phyloP scores from a whole-genome alignment of 2,113 vertebrate genomes.

The Scophthalmus maximus region DNA sequence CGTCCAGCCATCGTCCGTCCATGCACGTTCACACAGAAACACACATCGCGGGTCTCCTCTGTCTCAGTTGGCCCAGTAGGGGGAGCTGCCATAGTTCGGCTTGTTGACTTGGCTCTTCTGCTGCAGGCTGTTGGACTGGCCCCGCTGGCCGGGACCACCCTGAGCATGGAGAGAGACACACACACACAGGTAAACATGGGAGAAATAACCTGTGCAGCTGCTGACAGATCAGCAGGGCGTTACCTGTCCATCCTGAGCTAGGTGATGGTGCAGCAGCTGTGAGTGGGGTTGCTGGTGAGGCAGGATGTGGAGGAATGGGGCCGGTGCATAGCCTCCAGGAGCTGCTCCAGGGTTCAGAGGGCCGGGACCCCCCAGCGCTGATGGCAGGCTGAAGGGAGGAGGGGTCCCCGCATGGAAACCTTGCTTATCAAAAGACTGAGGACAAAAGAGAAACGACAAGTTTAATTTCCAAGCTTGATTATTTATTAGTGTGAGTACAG shows the following conservation, averaged over 20 bases:
- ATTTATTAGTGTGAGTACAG: not conserved
- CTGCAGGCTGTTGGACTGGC: conserved; percentile 95
- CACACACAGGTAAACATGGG: not conserved
- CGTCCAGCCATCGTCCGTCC: conserved; percentile 40
- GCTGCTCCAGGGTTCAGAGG: conserved; percentile 94
- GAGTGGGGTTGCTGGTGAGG: conserved; percentile 98
- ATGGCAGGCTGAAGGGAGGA: conserved; percentile 96
- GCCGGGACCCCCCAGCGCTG: conserved; percentile 93
- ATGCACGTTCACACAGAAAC: conserved; percentile 9
- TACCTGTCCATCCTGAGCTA: conserved; percentile 98
- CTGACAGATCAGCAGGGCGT: not conserved
- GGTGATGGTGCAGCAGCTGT: conserved; percentile 97
- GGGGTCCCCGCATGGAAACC: conserved; percentile 92
- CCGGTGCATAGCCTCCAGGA: conserved; percentile 93
- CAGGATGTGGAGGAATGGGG: conserved; percentile 97
- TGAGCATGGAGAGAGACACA: conserved; percentile 58
- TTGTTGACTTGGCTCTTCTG: conserved; percentile 99
- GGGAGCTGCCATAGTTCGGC: conserved; percentile 97
- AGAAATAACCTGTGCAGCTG: not conserved
- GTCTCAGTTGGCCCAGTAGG: conserved; percentile 94
- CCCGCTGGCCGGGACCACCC: conserved; percentile 93
- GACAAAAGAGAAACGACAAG: not conserved
- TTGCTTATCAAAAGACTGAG: conserved; percentile 91
- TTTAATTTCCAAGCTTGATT: not conserved
- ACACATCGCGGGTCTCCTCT: not conserved